Evolutionary conservation across 2,888 invertebrate species (phyloP).

Genomic region (Epinotia bilunana): DNA sequence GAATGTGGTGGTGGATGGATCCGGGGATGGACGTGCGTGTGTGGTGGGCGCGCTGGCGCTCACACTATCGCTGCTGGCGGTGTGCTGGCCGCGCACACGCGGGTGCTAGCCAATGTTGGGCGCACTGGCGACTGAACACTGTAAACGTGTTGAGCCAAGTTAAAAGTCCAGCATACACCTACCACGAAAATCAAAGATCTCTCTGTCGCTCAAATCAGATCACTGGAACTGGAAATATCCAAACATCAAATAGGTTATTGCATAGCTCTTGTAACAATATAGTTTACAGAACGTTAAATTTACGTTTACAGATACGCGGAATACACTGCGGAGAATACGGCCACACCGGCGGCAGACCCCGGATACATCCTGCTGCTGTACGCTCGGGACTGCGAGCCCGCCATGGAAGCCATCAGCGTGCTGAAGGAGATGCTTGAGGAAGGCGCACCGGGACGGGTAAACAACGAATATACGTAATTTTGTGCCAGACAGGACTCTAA

Average conservation of each 20-base stretch:
- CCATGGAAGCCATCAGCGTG: slow-evolving; percentile 58
- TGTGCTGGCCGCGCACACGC: slow-evolving; percentile 28
- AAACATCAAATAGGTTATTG: no score
- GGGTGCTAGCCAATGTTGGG: no score
- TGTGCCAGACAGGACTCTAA: no score
- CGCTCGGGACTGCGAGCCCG: slow-evolving; percentile 72
- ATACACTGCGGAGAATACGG: not conserved
- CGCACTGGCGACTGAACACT: not conserved
- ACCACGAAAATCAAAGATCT: no score
- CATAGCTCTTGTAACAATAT: no score
- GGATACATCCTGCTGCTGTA: slow-evolving; percentile 70
- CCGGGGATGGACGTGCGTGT: not conserved
- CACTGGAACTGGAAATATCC: no score
- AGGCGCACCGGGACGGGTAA: slow-evolving; percentile 56
- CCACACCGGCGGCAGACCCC: not conserved
- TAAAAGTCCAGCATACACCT: not conserved
- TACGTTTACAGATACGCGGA: slow-evolving; percentile 13
- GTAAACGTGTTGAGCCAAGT: not conserved
- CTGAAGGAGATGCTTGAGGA: slow-evolving; percentile 54
- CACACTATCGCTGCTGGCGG: slow-evolving; percentile 37
- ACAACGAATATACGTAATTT: no score
- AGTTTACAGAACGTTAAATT: slow-evolving; percentile 10
- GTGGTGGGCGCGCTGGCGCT: slow-evolving; percentile 28
- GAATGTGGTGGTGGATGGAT: not conserved
- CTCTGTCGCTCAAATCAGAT: no score